phyloP scores from a whole-genome alignment of 1,140 invertebrate species.

The Theocolax elegans region DNA sequence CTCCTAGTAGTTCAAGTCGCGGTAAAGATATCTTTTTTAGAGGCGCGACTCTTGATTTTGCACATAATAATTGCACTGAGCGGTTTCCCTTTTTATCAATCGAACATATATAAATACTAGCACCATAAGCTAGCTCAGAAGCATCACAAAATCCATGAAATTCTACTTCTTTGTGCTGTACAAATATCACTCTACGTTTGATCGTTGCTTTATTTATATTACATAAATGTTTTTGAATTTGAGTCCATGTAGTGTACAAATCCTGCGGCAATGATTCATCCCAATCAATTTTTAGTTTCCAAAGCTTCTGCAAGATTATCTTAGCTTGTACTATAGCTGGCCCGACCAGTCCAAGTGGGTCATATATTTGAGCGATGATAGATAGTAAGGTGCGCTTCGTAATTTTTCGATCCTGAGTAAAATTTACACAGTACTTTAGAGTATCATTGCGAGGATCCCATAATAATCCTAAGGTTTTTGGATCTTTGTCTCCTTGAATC shows the following conservation, averaged over 20 bases:
- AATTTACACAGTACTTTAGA: not conserved
- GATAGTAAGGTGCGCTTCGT: conserved; percentile 40
- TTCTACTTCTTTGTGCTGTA: too few species aligned
- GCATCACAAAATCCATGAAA: conserved; percentile 47
- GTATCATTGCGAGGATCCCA: conserved; percentile 7
- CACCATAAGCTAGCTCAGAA: conserved; percentile 36
- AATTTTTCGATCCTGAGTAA: not conserved
- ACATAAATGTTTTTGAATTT: too few species aligned
- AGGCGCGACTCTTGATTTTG: conserved; percentile 61
- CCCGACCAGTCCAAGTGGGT: conserved; percentile 41
- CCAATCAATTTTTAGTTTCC: too few species aligned
- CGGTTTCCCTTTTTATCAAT: not conserved
- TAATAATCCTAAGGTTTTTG: too few species aligned
- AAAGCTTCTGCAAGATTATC: too few species aligned
- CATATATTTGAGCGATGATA: too few species aligned
- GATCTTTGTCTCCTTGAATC: too few species aligned
- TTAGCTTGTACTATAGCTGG: conserved; percentile 47
- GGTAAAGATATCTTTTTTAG: conserved; percentile 56
- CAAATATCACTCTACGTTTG: too few species aligned
- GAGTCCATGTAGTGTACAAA: too few species aligned
- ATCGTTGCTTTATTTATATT: too few species aligned
- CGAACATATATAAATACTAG: conserved; percentile 16
- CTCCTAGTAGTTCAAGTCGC: conserved; percentile 59
- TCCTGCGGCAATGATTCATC: too few species aligned
- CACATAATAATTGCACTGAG: conserved; percentile 40